Evolutionary conservation across 1,140 invertebrate species (phyloP), one percentile per base, ranked within the genome.

Genomic region (Hypsibius dujardini): DNA sequence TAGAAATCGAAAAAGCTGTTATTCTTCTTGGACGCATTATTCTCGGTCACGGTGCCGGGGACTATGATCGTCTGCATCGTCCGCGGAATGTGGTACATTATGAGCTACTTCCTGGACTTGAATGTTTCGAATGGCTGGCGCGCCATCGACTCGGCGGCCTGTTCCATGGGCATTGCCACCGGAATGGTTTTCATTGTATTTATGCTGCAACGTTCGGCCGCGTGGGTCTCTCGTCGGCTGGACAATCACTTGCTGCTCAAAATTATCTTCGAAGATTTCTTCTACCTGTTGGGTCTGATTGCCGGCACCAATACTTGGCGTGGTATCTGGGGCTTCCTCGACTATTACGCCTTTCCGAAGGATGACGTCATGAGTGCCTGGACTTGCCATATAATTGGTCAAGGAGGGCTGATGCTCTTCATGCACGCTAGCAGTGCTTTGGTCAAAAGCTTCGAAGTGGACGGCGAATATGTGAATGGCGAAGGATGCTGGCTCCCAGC

Each of bases 231-330:
- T 90, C 14, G 75, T 88, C 12, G 80, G 15, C 2, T 71, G 15
- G 42, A n/a, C n/a, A 15, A 42, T 14, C 62, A 42, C 3, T 67
- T 12, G 62, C 45, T 46, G 15, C 2, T 46, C 7, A 42, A 70
- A 2, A 72, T 74, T 42, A 14, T 86, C 1, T 87, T 87, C 59
- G 72, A 73, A 46, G 89, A 91, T 76, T 76, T 85, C 2, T 89
- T 88, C 78, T 84, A 88, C 47, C 79, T 90, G 47, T 79, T 89
- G 69, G 87, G 86, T 47, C 88, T 90, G 76, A 77, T 88, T 70
- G 88, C 88, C 1, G 89, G 88, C 1, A 85, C 91, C 46, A 90
- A 90, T 78, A 86, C 89, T 0, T 92, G 90, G 90, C 82, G 89
- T 62, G 89, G 89, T 2, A 84, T 90, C 47, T 91, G 90, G 90